Base-by-base conservation (phyloP, 2,113 vertebrate species). In the Caranx melampygus region DNA sequence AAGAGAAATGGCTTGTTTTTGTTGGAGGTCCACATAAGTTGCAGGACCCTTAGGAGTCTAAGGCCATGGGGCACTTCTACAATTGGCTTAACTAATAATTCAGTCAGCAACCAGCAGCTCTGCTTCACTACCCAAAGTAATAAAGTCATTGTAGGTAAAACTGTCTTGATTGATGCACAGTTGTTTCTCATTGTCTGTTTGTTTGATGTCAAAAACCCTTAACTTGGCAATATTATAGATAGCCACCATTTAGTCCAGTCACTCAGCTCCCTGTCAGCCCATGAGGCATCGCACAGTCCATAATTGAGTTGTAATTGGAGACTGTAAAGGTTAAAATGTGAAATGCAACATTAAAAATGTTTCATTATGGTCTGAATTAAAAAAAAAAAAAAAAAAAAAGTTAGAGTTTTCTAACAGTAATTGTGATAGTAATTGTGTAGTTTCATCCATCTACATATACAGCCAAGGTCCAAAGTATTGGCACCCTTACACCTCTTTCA, bases 361-460 rank as follows among this genome's bases (percentile, higher is more conserved):
- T 80, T 72, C 63, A 83, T 59, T 47, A 63, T 42, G 18, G 2
- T 9, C 3, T 52, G 51, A 3, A 52, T 52, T 2, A 2, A 20
- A 20, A 51, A 20, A 18, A 11, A 60, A 58, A 35, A 44, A 10
- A 40, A 51, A 51, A 20, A 18, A 10, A 60, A 57, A 6, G 26
- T 31, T 18, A 5, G 20, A 33, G 9, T 33, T 33, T 4, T 51
- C 40, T 20, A 18, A 18, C 37, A 55, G 16, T 62, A 59, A 78
- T 85, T 66, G 55, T 44, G 35, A 18, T 31, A 55, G 16, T 62
- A 59, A 78, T 85, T 66, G 55, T 44, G 35, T 21, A 67, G 7
- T 72, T 85, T 75, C 6, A 67, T 73, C 58, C 40, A 8, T 52
- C 45, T 65, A 33, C 66, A 68, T 71, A 31, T 65, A 26, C 26